phyloP scores from a whole-genome alignment of 2,888 invertebrate genomes.

The Caenorhabditis sp. region DNA sequence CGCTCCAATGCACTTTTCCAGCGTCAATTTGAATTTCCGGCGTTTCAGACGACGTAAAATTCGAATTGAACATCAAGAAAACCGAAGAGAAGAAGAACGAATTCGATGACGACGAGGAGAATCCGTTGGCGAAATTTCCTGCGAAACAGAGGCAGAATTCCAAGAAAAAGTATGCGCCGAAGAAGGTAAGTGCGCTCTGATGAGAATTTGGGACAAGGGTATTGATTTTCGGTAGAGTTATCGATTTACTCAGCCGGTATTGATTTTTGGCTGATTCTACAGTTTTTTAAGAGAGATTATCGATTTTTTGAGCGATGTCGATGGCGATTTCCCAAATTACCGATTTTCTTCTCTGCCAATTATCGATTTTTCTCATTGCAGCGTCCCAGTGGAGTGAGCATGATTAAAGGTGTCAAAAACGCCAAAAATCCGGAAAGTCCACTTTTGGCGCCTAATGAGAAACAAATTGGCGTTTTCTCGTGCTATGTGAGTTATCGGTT shows the following conservation, averaged over 20 bases:
- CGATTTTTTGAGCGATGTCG: too few species aligned
- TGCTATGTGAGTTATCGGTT: slow-evolving; percentile 40
- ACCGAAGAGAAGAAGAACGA: slow-evolving; percentile 43
- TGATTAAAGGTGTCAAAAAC: too few species aligned
- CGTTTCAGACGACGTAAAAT: slow-evolving; percentile 31
- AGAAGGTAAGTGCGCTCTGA: slow-evolving; percentile 3
- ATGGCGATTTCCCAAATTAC: too few species aligned
- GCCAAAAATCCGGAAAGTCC: slow-evolving; percentile 5
- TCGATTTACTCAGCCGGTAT: neutral
- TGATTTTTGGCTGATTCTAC: too few species aligned
- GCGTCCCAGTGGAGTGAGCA: too few species aligned
- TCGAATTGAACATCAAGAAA: slow-evolving; percentile 51
- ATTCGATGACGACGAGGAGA: slow-evolving; percentile 55
- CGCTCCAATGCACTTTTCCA: too few species aligned
- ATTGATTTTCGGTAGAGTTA: neutral
- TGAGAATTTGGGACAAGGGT: slow-evolving; percentile 5
- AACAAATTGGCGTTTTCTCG: slow-evolving; percentile 33
- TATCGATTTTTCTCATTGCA: too few species aligned
- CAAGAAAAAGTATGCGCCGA: slow-evolving; percentile 10
- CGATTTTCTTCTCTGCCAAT: too few species aligned
- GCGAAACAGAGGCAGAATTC: slow-evolving; percentile 21
- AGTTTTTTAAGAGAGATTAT: too few species aligned
- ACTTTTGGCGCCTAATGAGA: slow-evolving; percentile 45
- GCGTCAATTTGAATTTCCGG: neutral
- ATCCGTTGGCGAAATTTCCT: slow-evolving; percentile 38